Base-by-base conservation (phyloP, 2,113 vertebrate species). In the Meleagris gallopavo region DNA sequence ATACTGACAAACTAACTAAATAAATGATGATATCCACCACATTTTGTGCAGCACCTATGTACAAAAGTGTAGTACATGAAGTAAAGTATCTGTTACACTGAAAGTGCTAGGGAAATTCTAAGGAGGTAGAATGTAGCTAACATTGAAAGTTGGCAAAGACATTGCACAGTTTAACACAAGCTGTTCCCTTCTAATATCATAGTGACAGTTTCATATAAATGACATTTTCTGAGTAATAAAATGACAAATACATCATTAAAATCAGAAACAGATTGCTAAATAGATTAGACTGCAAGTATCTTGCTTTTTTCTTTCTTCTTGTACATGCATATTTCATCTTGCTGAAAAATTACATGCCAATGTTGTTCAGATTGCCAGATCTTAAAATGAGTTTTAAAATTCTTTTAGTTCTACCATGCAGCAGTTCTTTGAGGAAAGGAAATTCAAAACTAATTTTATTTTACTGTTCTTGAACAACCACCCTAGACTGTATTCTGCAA, bases 221-320 rank as follows among this genome's bases (percentile, higher is more conserved):
- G 89, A 96, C 96, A 97, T 96, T 96, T 96, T 0, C 16, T 89
- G 83, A 94, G 91, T 89, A 96, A 95, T 96, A 95, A 96, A 97
- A 94, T 92, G 91, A 93, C 72, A 95, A 94, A 96, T 96, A 93
- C 90, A 96, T 96, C 89, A 97, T 95, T 95, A 96, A 96, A 95
- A 96, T 94, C 91, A 85, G 80, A 95, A 89, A 96, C 95, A 97
- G 94, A 97, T 95, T 96, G 94, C 76, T 94, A 93, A 97, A 86
- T 88, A 90, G 72, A 91, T 95, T 95, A 96, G 52, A 92, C 77
- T 90, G 90, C 36, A 83, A 93, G 85, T 94, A 86, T 95, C 87
- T 86, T 93, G 41, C 2, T 18, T 91, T 94, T 89, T 91, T 77
- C 62, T 81, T 92, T 86, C 73, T 90, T 95, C 57, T 96, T 96